Evolutionary conservation across 2,113 vertebrate species (phyloP).

Genomic region (Pachycephala philippinensis): DNA sequence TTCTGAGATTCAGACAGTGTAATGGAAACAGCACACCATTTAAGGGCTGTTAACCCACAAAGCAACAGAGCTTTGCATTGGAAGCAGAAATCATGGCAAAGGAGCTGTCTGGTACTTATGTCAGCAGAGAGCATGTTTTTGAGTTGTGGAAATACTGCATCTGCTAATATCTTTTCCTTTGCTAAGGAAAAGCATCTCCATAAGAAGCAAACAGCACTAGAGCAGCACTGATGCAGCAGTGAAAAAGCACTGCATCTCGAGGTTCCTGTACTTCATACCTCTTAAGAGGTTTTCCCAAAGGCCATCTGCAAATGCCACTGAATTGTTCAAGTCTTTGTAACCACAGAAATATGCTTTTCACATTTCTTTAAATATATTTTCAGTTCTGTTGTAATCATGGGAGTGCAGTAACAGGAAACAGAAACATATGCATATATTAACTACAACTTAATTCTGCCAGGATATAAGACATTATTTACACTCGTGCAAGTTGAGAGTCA

Average conservation of each 20-base stretch:
- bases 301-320: not conserved
- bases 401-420: not conserved
- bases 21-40: not conserved
- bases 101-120: not conserved
- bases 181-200: not conserved
- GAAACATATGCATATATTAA: not conserved
- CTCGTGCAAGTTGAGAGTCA: not conserved
- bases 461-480: not conserved
- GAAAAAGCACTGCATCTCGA: not conserved
- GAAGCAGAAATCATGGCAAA: not conserved
- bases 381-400: not conserved
- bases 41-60: not conserved
- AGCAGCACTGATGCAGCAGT: not conserved
- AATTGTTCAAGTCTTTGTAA: not conserved
- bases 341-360: not conserved
- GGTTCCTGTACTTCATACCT: not conserved
- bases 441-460: not conserved
- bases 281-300: not conserved
- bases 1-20: not conserved
- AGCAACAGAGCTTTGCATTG: not conserved
- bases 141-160: not conserved
- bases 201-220: not conserved
- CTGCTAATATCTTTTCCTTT: not conserved
- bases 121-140: not conserved
- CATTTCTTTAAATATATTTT: not conserved